Evolutionary conservation across 1,140 invertebrate species (phyloP), one percentile per base, ranked within the genome.

Genomic region (Dendrolimus punctatus): DNA sequence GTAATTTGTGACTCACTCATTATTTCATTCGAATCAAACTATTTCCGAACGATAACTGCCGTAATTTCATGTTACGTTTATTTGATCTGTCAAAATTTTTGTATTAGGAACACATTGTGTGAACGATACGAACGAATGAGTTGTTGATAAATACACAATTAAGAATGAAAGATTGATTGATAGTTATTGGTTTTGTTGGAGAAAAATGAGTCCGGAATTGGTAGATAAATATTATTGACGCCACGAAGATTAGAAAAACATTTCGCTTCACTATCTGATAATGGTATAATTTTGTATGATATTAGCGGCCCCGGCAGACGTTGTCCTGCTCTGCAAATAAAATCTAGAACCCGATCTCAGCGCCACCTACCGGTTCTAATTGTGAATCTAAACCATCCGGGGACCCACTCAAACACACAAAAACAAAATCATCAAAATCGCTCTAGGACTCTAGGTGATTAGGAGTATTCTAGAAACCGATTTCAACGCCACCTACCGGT

Each of bases 21-120:
- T 45, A 44, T 51, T 51, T 51, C 45, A 51, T 23, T 23, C 23
- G 23, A 51, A 39, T 45, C 50, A 42, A 45, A 44, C 46, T 40
- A 41, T 41, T 38, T 38, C 36, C 37, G 50, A 51, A 51, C 45
- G 50, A 51, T 51, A 51, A 3, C 23, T 23, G 23, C 23, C 23
- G 23, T 23, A 3, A 51, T 45, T 51, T 40, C n/a, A 38, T 39
- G 42, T 8, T 42, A 10, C 40, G 50, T 51, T 51, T 51, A 42
- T 51, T 51, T 51, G 37, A 42, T 51, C 50, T 51, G 50, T 51
- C 50, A 51, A 51, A 51, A 51, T 51, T 51, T 23, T 23, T 23
- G 23, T 23, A 23, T 43, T 43, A 36, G 37, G 50, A 37, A 37
- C 42, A 45, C 44, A 51, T 45, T 51, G 23, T 23, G 23, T 23